A percentile compares a stretch with the other conserved stretches of the same genome.
Conservation (phyloP, 2,888 invertebrate genomes). For the Lissonota sp. region DNA sequence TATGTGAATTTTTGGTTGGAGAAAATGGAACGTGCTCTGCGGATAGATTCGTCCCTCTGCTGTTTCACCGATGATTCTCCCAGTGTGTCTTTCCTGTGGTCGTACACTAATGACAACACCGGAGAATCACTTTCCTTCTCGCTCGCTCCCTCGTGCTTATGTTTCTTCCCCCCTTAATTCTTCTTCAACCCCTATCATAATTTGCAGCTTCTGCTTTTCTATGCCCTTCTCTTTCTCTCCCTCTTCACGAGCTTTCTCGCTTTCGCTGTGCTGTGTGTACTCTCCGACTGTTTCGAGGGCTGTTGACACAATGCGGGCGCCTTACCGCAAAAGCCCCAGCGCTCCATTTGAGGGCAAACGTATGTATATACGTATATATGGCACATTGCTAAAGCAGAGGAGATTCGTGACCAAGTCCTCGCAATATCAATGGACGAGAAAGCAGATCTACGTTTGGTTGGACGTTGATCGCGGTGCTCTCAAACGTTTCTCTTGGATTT, state of each 20-base stretch:
- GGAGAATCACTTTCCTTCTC: conserved; percentile 31
- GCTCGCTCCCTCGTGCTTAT: conserved; percentile 27
- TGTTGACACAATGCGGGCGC: conserved; percentile 82
- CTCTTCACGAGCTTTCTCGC: conserved; percentile 32
- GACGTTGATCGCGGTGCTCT: conserved; percentile 37
- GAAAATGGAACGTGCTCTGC: conserved; percentile 69
- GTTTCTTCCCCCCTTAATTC: conserved; percentile 39
- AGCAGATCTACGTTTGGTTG: conserved; percentile 14
- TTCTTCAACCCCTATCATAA: conserved; percentile 81
- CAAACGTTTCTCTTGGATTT: conserved; percentile 50
- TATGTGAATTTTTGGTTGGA: conserved; percentile 24
- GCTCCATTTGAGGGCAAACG: conserved; percentile 16
- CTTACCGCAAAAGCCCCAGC: conserved; percentile 76
- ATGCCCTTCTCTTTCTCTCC: conserved; percentile 56
- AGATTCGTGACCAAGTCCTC: conserved; percentile 60
- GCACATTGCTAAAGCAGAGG: conserved; percentile 31
- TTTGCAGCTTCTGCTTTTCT: conserved; percentile 81
- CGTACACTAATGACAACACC: conserved; percentile 56
- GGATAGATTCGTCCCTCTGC: conserved; percentile 44
- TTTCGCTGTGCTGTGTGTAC: neutral
- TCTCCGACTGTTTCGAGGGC: conserved; percentile 69
- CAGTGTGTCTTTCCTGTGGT: conserved; percentile 30
- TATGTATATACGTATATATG: neutral
- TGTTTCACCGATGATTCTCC: conserved; percentile 34
- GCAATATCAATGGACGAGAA: conserved; percentile 60